Evolutionary conservation across 2,113 vertebrate genomes (phyloP).

Genomic region (Elgaria multicarinata): DNA sequence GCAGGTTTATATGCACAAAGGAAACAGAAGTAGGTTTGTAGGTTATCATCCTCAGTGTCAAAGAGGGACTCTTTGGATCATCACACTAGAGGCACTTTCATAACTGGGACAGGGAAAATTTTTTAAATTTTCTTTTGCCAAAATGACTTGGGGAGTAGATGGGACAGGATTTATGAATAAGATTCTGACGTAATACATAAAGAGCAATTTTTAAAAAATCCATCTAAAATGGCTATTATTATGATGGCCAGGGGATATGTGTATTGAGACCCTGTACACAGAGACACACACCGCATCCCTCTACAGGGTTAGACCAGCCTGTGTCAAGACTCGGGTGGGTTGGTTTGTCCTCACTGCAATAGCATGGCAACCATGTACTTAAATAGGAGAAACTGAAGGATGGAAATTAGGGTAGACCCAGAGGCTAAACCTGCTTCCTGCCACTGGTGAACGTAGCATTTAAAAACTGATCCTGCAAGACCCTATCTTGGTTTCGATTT

Average conservation of each 20-base stretch:
- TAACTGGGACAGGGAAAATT: neutral
- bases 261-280: neutral
- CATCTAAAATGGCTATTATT: too few relatives aligned
- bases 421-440: neutral
- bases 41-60: neutral
- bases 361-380: too few relatives aligned
- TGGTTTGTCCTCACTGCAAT: too few relatives aligned
- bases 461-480: neutral
- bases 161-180: neutral
- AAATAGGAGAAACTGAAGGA: too few relatives aligned
- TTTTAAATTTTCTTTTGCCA: neutral
- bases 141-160: neutral
- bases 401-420: too few relatives aligned
- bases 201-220: too few relatives aligned
- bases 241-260: too few relatives aligned
- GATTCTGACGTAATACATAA: neutral
- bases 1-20: neutral
- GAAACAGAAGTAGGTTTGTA: constrained; percentile 10
- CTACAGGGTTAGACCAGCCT: neutral
- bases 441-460: neutral
- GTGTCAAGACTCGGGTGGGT: too few relatives aligned
- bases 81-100: neutral
- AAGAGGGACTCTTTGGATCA: neutral
- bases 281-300: neutral
- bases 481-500: neutral